Base-by-base conservation (phyloP, 1,140 invertebrate species). In the Archegozetes longisetosus region DNA sequence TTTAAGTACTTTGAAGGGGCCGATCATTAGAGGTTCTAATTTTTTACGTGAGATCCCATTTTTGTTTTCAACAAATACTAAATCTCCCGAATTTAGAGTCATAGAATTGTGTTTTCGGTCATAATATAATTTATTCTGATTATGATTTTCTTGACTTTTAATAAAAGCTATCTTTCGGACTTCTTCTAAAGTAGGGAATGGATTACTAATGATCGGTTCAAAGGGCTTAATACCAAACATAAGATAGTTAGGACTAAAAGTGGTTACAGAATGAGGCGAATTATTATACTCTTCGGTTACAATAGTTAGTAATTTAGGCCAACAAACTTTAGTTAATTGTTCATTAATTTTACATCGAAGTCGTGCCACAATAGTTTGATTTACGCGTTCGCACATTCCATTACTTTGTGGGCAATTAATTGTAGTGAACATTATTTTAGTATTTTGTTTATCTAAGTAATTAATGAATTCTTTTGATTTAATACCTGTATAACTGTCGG, bases 311-410 rank as follows among this genome's bases (percentile, higher is more conserved):
- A 55, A 24, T 3, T 4, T 32, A 4, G 54, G 9, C 54, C 60
- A 61, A 12, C 9, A 3, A 46, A 23, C 40, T 24, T 20, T 61
- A 2, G 20, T n/a, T n/a, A n/a, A 3, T 1, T 28, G 2, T n/a
- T 61, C 32, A 56, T 61, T 17, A 25, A 58, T 27, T 56, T 56
- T 32, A 53, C 52, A 58, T 27, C 59, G 51, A 9, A 61, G 13
- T 17, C 53, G 2, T 2, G n/a, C 17, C 12, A 56, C 28, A 13
- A 61, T 12, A 0, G 53, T 61, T n/a, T 55, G 25, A 24, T 55
- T 55, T 1, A 56, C 14, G 1, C 59, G 29, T 55, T 61, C 60
- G 22, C 22, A 20, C 40, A 49, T 23, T 2, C 54, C 54, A 32
- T 57, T 57, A 0, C 17, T 17, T n/a, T 53, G 1, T 6, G 59